These are phyloP conservation scores for Chascanopsetta lugubris DNA, from an alignment of 2,113 vertebrate species.

Conservation along the genomic window DNA sequence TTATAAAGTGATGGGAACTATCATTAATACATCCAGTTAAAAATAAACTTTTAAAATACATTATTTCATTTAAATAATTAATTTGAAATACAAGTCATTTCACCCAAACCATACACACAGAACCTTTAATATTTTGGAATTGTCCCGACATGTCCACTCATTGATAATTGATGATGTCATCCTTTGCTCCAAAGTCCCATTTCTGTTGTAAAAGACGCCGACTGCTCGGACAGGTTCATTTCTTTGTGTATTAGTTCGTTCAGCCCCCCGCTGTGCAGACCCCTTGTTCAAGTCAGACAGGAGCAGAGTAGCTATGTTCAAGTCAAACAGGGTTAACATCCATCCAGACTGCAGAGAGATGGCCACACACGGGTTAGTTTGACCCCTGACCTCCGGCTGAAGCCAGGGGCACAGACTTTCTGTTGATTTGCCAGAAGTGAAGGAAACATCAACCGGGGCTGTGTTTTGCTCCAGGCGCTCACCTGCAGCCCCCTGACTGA, in stretches of 20 bases:
- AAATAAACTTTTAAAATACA: too few species aligned
- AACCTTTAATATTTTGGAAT: too few species aligned
- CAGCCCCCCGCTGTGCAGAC: background rate
- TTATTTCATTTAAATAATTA: too few species aligned
- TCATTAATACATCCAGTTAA: too few species aligned
- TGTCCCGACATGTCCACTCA: too few species aligned
- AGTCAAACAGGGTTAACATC: constrained; percentile 49
- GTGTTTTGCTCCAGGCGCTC: constrained; percentile 37
- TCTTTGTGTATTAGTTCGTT: background rate
- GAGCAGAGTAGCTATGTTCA: background rate
- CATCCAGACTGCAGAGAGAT: constrained; percentile 23
- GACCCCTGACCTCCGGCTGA: constrained; percentile 49
- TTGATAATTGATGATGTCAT: background rate
- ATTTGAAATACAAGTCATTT: too few species aligned
- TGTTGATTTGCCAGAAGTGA: constrained; percentile 43
- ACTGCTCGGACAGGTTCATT: background rate
- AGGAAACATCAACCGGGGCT: constrained; percentile 38
- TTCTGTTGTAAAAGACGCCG: background rate
- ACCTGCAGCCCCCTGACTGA: constrained; percentile 60
- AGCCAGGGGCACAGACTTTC: constrained; percentile 18
- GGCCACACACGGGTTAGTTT: constrained; percentile 38
- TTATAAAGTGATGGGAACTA: too few species aligned
- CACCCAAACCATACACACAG: too few species aligned
- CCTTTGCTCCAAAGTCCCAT: background rate
- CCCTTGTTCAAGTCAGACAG: background rate